Conservation (phyloP, 2,113 vertebrate species). For the Psammodynastes pulverulentus region DNA sequence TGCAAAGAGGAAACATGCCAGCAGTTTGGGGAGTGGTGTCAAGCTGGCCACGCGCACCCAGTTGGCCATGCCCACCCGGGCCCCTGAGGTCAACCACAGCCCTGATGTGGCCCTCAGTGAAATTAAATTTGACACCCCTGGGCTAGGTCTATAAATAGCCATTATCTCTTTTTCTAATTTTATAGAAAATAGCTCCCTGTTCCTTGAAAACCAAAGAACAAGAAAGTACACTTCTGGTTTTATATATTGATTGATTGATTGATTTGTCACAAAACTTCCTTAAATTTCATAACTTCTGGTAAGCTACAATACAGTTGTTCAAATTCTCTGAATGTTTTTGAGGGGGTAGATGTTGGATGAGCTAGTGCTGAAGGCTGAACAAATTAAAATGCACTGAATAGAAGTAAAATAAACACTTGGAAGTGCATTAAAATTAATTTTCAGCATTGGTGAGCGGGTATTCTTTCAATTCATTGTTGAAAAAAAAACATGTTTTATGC, state of each 20-base stretch:
- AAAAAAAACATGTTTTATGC: neutral
- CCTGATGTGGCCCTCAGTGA: too few species aligned
- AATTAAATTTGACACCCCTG: too few species aligned
- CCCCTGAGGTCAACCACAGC: too few species aligned
- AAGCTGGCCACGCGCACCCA: too few species aligned
- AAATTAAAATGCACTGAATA: constrained; percentile 14
- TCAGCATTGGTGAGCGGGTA: neutral
- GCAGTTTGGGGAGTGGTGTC: too few species aligned
- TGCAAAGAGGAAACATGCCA: too few species aligned
- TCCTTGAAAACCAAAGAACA: neutral
- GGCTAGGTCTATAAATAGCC: neutral
- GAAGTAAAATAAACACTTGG: constrained; percentile 7
- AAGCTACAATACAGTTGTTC: neutral
- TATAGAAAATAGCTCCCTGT: neutral
- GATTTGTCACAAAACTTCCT: neutral
- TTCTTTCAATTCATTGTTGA: neutral
- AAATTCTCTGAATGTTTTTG: neutral
- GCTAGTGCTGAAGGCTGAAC: constrained; percentile 9
- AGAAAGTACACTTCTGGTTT: neutral
- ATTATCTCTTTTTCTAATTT: neutral
- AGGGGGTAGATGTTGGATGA: neutral
- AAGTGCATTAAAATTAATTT: constrained; percentile 11
- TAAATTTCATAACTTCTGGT: neutral
- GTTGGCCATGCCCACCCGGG: too few species aligned
- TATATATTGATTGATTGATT: neutral